Evolutionary conservation across 2,113 vertebrate species (phyloP).

Genomic region (Chloebia gouldiae): DNA sequence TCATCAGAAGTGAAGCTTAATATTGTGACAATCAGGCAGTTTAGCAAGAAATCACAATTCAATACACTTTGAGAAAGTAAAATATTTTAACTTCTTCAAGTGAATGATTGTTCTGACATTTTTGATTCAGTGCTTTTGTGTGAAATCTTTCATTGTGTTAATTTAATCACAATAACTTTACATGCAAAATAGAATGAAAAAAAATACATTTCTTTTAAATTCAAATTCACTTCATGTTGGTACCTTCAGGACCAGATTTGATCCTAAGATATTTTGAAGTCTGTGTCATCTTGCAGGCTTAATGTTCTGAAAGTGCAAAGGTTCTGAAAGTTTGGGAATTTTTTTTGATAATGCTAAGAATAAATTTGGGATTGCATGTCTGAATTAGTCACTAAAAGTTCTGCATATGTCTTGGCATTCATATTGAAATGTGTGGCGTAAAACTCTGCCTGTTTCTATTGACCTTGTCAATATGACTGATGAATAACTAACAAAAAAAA

Average conservation of each 20-base stretch:
- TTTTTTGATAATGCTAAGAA: background rate
- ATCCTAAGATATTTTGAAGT: background rate
- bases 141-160: background rate
- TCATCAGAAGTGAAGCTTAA: background rate
- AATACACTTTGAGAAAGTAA: background rate
- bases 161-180: background rate
- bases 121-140: background rate
- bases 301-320: background rate
- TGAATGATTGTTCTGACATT: background rate
- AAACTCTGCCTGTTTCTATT: background rate
- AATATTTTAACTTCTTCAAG: background rate
- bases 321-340: background rate
- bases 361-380: background rate
- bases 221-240: background rate
- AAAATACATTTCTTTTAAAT: background rate
- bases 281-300: background rate
- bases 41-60: background rate
- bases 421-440: background rate
- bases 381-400: background rate
- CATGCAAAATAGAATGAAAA: background rate
- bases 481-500: background rate
- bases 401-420: background rate
- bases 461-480: background rate
- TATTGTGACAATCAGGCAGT: background rate
- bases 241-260: background rate